Evolutionary conservation across 2,797 vertebrate species (phyloP), one percentile per base, ranked within the genome.

Genomic region (Neostethus bicornis): DNA sequence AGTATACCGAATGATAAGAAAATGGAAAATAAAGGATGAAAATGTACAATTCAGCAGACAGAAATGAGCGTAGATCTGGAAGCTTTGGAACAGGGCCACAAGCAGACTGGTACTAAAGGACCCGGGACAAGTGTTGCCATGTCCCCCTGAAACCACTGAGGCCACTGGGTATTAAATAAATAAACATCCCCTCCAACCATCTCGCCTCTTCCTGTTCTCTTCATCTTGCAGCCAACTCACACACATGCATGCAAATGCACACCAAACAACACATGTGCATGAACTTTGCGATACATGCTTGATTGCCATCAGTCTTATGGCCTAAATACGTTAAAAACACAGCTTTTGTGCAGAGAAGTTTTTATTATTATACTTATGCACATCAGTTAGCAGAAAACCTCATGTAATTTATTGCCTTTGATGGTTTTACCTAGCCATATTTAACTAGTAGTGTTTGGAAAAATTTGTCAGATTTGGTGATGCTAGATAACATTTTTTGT

Each of bases 101-200:
- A 79, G 80, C 70, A 81, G 77, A 73, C 70, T 73, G 64, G 77
- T 39, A 79, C 84, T 83, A 72, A 84, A 86, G 81, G 85, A 89
- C 80, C 81, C 61, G 77, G 85, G 85, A 90, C 87, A 90, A 91
- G 88, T 88, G 77, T 87, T 89, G 85, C 88, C 80, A 82, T 77
- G 89, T 89, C 87, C 87, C 80, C 83, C 82, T 87, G 89, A 89
- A 90, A 90, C 89, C 88, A 48, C 86, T 4, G 65, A 89, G 89
- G 83, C 90, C 79, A 20, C 78, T 85, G 90, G 89, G 90, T 91
- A 90, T 92, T 92, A 83, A 92, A 92, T 92, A 92, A 92, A 89
- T 88, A 89, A 92, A 92, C 84, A 92, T 55, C 77, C 85, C 90
- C 90, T 92, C 84, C 70, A 91, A 91, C 87, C 87, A 91, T 89